phyloP scores from a whole-genome alignment of 2,113 vertebrate genomes.

The Ascaphus truei region DNA sequence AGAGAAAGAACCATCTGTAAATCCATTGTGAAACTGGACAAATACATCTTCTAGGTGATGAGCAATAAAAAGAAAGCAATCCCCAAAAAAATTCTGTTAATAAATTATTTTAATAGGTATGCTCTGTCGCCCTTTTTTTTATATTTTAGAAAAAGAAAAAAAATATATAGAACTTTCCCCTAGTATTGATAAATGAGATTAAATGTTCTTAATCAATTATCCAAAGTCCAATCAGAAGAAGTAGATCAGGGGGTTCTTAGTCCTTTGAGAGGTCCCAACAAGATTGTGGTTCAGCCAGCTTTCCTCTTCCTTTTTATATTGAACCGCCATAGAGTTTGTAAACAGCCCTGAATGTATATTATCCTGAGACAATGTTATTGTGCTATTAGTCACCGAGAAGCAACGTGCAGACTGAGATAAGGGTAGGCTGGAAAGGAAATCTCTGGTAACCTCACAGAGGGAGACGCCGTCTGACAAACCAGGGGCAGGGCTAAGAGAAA shows the following conservation, averaged over 20 bases:
- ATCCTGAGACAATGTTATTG: conserved; percentile 76
- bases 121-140: neutral
- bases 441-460: conserved; percentile 59
- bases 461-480: conserved; percentile 55
- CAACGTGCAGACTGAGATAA: conserved; percentile 76
- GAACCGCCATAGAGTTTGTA: conserved; percentile 66
- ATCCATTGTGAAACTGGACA: conserved; percentile 65
- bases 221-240: neutral
- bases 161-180: neutral
- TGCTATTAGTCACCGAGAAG: conserved; percentile 75
- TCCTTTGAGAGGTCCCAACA: conserved; percentile 40
- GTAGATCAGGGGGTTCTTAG: neutral
- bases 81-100: neutral
- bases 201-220: neutral
- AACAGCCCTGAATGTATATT: conserved; percentile 67
- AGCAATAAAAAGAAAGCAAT: neutral
- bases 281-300: conserved; percentile 57
- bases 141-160: neutral
- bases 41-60: conserved; percentile 9
- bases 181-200: neutral
- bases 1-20: conserved; percentile 65
- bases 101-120: neutral
- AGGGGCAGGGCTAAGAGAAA: conserved; percentile 41
- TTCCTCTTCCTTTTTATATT: conserved; percentile 65
- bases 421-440: conserved; percentile 64